Base-by-base conservation (phyloP, 1,140 invertebrate species). In the Cherax quadricarinatus region DNA sequence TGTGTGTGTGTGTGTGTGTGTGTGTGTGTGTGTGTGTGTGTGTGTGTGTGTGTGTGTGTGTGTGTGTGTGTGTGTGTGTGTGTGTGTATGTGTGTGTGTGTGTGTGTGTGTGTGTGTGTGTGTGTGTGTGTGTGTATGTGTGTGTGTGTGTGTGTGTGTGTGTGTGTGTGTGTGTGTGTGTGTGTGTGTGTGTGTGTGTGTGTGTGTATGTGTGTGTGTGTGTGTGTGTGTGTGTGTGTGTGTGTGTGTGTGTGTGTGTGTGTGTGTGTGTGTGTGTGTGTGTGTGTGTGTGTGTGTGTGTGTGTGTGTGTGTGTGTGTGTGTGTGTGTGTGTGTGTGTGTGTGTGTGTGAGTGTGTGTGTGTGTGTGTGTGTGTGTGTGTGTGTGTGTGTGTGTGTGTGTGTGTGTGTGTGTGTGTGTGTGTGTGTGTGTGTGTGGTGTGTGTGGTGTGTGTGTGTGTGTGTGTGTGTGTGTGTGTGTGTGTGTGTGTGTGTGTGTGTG, bases 401-500 rank as follows among this genome's bases (percentile, higher is more conserved):
- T 82, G 83, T 48, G 80, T 51, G n/a, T 51, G 41, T 21, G 80
- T 51, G 80, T 14, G 30, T 6, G 83, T 62, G 86, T 60, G 48
- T 9, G 41, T 51, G 80, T 51, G 80, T 3, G 30, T 10, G 83
- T 62, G 86, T 24, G 86, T 21, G n/a, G n/a, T n/a, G n/a, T n/a
- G n/a, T n/a, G n/a, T n/a, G n/a, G 66, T 60, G n/a, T 51, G 66
- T 3, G 21, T 18, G 21, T 21, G 30, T 14, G 48, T 14, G 41
- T n/a, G 21, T 14, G 30, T 5, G 16, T 70, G 62, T 16, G 12
- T 48, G 53, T 49, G 80, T 82, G 80, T 82, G 80, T 21, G 48
- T 82, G 48, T 82, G 41, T 82, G 80, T 51, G 80, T 82, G 80
- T 82, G 80, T 82, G 80, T 82, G 83, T 48, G 80, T 51, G n/a